Conservation (phyloP, 2,797 vertebrate genomes). For the Nyctibius grandis region DNA sequence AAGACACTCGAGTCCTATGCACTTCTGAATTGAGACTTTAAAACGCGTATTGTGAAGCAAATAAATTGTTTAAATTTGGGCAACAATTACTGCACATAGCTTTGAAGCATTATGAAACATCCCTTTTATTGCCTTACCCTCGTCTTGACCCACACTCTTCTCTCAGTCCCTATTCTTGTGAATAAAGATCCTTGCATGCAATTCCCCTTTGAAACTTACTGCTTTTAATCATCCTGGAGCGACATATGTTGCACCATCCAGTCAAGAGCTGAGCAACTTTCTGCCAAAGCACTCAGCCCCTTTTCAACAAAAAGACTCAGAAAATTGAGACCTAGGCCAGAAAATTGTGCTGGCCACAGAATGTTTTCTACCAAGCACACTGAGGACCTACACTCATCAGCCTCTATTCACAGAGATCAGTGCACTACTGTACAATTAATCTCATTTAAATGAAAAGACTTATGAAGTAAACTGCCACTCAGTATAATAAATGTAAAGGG, state of each 20-base stretch:
- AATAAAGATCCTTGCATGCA: constrained; percentile 28
- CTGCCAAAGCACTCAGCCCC: constrained; percentile 5
- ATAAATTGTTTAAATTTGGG: constrained; percentile 29
- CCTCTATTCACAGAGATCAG: background rate
- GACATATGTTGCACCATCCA: constrained; percentile 22
- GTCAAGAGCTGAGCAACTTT: background rate
- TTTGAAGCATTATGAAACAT: constrained; percentile 58
- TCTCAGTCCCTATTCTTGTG: constrained; percentile 41
- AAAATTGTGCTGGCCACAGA: background rate
- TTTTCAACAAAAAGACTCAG: background rate
- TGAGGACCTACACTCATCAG: background rate
- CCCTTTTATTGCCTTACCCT: constrained; percentile 50
- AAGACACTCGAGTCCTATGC: background rate
- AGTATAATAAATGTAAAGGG: background rate
- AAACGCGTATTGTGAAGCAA: constrained; percentile 36
- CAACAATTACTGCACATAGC: constrained; percentile 34
- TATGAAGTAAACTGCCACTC: background rate
- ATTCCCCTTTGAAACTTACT: constrained; percentile 45
- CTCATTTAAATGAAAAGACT: background rate
- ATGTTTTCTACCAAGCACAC: background rate
- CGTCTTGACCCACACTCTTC: constrained; percentile 3
- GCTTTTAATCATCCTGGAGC: constrained; percentile 48
- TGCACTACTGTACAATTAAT: background rate
- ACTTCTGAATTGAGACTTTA: background rate
- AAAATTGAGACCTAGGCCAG: background rate